Evolutionary conservation across 2,888 invertebrate species (phyloP), one percentile per base, ranked within the genome.

Genomic region (Lamellibrachia satsuma): DNA sequence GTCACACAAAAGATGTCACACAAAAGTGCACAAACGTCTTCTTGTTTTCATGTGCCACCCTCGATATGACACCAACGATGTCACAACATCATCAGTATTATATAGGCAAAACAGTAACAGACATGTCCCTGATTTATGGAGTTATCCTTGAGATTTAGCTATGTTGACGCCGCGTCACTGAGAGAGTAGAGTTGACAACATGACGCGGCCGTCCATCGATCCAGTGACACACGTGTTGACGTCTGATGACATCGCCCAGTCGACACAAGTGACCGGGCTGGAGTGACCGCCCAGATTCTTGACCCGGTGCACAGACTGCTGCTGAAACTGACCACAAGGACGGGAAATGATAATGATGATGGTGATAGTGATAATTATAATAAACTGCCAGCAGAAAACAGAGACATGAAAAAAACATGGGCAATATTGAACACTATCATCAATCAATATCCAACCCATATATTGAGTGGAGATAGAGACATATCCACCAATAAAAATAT

Each of bases 181-280:
- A 22, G 75, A 22, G 75, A 97, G 96, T 92, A 97, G 95, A 3
- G 97, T 97, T 22, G 97, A 97, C 60, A 97, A 97, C 92, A 97
- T 97, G 52, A 97, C 97, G 94, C 97, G 97, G n/a, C 97, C 97
- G 95, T 97, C 97, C 52, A 97, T 96, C 22, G 97, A 97, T 39
- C 97, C 97, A 75, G 97, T 97, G 93, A 97, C 97, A 94, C 97
- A 97, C 22, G 97, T 97, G 91, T 97, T 97, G 60, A 97, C 97
- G 94, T 97, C 97, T 95, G 97, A 97, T 52, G 97, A 75, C 51
- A 97, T 97, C 9, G 97, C 97, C 97, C 97, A 97, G 95, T 97
- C 97, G 91, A 97, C 97, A 52, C 97, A 97, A 51, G 97, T 96
- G 2, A 97, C 96, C 0, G 97, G 96, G 52, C 97, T 96, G 94